A percentile compares a stretch with the other conserved stretches of the same genome.
phyloP scores from a whole-genome alignment of 2,113 vertebrate genomes.

The Sprattus sprattus region DNA sequence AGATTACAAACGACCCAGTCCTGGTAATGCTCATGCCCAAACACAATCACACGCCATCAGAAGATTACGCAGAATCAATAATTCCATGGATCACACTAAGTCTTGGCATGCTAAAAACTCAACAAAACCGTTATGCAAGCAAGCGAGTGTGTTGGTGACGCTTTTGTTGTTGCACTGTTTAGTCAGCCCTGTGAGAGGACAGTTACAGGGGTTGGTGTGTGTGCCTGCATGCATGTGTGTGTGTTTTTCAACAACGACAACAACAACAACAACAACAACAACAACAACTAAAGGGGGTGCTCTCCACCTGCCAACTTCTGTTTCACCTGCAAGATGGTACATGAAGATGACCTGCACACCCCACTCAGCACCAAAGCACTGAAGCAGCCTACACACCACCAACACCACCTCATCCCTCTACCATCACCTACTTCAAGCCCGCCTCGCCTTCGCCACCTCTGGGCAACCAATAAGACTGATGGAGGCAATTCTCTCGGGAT shows the following conservation, averaged over 20 bases:
- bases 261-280: not conserved
- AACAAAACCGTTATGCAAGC: not conserved
- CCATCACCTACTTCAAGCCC: not conserved
- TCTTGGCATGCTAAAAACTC: not conserved
- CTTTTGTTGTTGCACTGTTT: not conserved
- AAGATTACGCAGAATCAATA: constrained; percentile 1
- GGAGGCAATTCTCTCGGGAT: not conserved
- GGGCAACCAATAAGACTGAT: constrained; percentile 8
- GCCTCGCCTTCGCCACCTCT: not conserved
- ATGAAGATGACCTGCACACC: not conserved
- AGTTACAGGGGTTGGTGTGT: not conserved
- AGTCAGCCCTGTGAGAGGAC: not conserved
- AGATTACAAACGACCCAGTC: not conserved
- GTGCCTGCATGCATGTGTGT: not conserved
- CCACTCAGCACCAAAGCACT: not conserved
- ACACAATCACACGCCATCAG: not conserved
- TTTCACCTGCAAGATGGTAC: not conserved
- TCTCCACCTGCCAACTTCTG: not conserved
- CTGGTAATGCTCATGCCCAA: not conserved
- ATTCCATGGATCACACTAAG: not conserved
- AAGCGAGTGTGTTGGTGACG: not conserved
- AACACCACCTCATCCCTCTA: not conserved
- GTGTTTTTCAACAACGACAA: not conserved
- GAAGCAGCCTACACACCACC: not conserved
- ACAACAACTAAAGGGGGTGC: not conserved